Conservation (phyloP, 1,140 invertebrate species). For the Philaenus spumarius region DNA sequence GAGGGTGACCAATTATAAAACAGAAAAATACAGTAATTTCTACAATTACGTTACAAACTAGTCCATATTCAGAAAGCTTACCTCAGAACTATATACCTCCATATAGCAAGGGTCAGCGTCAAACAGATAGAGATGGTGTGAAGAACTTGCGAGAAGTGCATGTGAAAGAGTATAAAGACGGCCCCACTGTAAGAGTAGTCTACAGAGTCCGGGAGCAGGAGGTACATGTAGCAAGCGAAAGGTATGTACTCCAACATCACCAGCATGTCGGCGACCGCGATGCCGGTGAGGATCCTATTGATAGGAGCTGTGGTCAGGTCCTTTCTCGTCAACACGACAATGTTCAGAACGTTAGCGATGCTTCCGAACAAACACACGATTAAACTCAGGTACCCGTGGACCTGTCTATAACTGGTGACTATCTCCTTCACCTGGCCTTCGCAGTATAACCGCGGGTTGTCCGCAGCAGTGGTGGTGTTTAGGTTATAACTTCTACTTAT, state of each 20-base stretch:
- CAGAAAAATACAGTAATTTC: too few species aligned
- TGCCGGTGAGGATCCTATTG: constrained; percentile 70
- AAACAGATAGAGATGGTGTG: constrained; percentile 86
- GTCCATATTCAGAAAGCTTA: too few species aligned
- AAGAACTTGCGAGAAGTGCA: constrained; percentile 68
- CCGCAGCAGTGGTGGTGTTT: too few species aligned
- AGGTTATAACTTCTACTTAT: too few species aligned
- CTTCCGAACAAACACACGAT: constrained; percentile 80
- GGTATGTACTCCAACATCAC: constrained; percentile 85
- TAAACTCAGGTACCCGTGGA: constrained; percentile 56
- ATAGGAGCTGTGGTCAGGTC: constrained; percentile 74
- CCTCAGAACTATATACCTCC: constrained; percentile 61
- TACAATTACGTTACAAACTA: too few species aligned
- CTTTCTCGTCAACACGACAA: constrained; percentile 78
- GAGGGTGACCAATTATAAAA: too few species aligned
- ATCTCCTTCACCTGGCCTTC: constrained; percentile 1
- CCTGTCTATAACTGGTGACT: constrained; percentile 27
- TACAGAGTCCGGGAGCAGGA: constrained; percentile 48
- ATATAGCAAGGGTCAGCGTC: constrained; percentile 73
- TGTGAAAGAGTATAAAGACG: constrained; percentile 68
- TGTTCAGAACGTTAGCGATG: constrained; percentile 83
- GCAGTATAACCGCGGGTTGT: too few species aligned
- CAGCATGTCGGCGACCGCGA: constrained; percentile 77
- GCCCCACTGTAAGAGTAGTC: constrained; percentile 59
- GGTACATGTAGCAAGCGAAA: constrained; percentile 68